phyloP scores from a whole-genome alignment of 2,113 vertebrate genomes.

The Poecilia latipinna region DNA sequence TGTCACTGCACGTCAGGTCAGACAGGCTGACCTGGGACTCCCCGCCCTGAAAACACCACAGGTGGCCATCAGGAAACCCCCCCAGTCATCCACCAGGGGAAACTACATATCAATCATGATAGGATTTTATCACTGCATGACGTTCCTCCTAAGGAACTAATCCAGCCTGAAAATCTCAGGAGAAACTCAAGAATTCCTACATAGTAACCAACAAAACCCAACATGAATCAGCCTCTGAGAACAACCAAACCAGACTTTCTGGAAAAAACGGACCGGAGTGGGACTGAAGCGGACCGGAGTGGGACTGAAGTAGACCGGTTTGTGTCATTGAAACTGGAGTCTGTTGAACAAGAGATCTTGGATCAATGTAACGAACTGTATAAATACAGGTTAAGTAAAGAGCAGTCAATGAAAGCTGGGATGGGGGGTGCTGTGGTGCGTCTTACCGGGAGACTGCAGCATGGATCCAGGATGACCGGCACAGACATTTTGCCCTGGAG shows the following conservation, averaged over 20 bases:
- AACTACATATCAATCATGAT: slow-evolving; percentile 4
- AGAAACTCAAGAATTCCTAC: too few relatives aligned
- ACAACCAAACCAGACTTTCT: too few relatives aligned
- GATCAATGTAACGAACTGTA: too few relatives aligned
- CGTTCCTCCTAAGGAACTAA: too few relatives aligned
- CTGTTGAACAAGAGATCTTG: too few relatives aligned
- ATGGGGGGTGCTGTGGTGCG: slow-evolving; percentile 25
- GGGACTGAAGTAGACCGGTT: too few relatives aligned
- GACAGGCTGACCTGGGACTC: slow-evolving; percentile 94
- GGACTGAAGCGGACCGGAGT: too few relatives aligned
- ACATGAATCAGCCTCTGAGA: too few relatives aligned
- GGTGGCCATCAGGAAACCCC: slow-evolving; percentile 10
- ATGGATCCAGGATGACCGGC: slow-evolving; percentile 92
- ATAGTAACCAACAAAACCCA: too few relatives aligned
- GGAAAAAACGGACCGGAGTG: too few relatives aligned
- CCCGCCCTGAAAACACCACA: slow-evolving; percentile 84
- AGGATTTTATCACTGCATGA: neutral
- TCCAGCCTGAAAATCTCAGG: too few relatives aligned
- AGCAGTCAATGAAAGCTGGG: neutral
- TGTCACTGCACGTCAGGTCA: slow-evolving; percentile 93
- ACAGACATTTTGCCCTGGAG: slow-evolving; percentile 96
- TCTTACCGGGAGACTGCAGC: slow-evolving; percentile 92
- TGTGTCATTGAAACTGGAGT: too few relatives aligned
- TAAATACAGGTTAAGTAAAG: neutral
- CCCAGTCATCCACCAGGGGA: neutral